phyloP scores from a whole-genome alignment of 1,140 invertebrate genomes.

The Brachystomella parvula region DNA sequence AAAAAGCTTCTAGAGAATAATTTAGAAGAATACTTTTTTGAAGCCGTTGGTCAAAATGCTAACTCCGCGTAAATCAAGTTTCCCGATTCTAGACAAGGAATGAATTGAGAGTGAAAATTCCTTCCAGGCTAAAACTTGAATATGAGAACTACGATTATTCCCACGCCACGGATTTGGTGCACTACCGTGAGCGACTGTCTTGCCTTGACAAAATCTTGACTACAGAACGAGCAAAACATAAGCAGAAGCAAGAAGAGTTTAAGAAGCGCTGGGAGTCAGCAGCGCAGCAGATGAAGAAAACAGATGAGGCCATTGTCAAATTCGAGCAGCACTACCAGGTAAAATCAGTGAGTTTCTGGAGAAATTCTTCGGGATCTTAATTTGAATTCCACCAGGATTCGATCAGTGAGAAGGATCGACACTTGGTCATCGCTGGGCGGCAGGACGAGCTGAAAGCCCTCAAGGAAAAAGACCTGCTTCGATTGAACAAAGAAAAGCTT shows the following conservation, averaged over 20 bases:
- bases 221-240: conserved; percentile 2
- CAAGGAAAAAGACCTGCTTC: conserved; percentile 13
- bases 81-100: background rate
- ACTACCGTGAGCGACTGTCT: conserved; percentile 4
- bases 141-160: conserved; percentile 13
- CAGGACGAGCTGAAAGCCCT: conserved; percentile 6
- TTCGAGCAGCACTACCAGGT: conserved; percentile 11
- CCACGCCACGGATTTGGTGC: conserved; percentile 12
- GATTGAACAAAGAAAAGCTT: conserved; percentile 15
- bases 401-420: background rate
- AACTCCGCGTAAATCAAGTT: background rate
- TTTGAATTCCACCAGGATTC: conserved; percentile 16
- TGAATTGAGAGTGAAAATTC: background rate
- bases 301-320: conserved; percentile 13
- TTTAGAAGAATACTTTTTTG: conserved; percentile 10
- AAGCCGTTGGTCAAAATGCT: background rate
- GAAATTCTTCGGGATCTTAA: conserved; percentile 10
- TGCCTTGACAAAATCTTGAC: conserved; percentile 15
- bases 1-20: background rate
- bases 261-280: conserved; percentile 9
- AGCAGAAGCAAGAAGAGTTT: background rate
- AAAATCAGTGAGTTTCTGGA: background rate
- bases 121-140: background rate
- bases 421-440: background rate
- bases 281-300: background rate